Conservation (phyloP, 2,797 vertebrate genomes). For the Peromyscus eremicus region DNA sequence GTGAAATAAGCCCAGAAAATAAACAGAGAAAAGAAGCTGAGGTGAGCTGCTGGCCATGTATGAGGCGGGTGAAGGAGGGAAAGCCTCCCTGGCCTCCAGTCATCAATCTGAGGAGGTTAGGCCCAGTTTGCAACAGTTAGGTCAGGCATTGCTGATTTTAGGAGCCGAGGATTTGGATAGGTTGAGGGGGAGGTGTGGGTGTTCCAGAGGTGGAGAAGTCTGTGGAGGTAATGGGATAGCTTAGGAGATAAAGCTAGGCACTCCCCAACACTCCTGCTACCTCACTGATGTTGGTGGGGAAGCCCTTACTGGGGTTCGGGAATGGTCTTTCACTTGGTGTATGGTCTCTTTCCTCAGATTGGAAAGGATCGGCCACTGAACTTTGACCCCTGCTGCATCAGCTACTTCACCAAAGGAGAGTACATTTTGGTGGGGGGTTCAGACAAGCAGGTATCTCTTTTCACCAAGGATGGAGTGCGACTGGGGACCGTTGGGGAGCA, state of each 20-base stretch:
- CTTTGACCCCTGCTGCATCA: conserved; percentile 98
- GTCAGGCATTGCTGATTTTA: background rate
- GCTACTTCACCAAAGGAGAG: conserved; percentile 98
- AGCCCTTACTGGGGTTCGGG: conserved; percentile 26
- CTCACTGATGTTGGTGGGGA: background rate
- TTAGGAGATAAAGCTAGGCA: background rate
- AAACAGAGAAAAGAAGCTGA: background rate
- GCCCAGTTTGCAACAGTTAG: background rate
- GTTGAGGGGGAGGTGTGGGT: background rate
- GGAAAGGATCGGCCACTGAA: conserved; percentile 95
- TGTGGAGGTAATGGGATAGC: background rate
- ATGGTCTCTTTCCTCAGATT: conserved; percentile 88
- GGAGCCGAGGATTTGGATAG: background rate
- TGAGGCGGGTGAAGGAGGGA: background rate
- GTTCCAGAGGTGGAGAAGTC: background rate
- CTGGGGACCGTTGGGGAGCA: conserved; percentile 96
- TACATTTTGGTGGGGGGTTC: conserved; percentile 97
- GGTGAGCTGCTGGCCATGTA: background rate
- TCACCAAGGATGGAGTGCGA: conserved; percentile 97
- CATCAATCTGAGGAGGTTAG: background rate
- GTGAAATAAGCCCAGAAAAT: conserved; percentile 27
- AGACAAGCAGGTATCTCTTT: conserved; percentile 96
- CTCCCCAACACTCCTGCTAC: background rate
- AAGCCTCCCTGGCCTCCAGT: background rate
- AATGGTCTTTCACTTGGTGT: conserved; percentile 70